phyloP scores from a whole-genome alignment of 2,888 invertebrate genomes.

The Trissoscelio sp. region DNA sequence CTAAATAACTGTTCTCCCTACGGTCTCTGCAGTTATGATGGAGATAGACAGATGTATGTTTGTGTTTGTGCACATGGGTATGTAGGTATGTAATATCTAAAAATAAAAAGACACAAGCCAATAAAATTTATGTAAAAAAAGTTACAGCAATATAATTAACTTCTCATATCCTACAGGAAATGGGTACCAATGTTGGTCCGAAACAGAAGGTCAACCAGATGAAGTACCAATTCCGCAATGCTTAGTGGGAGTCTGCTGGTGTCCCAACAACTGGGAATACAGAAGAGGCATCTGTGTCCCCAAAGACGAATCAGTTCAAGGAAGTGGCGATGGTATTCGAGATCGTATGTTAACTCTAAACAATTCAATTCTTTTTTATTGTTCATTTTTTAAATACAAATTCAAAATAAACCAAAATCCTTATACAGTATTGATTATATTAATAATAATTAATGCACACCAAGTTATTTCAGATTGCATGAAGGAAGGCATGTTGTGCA shows the following conservation, averaged over 20 bases:
- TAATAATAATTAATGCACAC: conserved; percentile 14
- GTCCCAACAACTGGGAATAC: conserved; percentile 85
- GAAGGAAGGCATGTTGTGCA: conserved; percentile 40
- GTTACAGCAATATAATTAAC: not conserved
- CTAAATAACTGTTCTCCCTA: conserved; percentile 86
- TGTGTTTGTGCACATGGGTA: conserved; percentile 85
- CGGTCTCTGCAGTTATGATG: conserved; percentile 83
- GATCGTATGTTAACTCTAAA: conserved; percentile 62
- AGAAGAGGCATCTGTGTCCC: conserved; percentile 75
- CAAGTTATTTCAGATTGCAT: conserved; percentile 47
- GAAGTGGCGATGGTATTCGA: conserved; percentile 56
- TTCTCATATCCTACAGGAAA: conserved; percentile 78
- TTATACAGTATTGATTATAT: not conserved
- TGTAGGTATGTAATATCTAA: too few relatives aligned
- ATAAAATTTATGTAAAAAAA: not conserved
- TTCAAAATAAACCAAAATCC: too few relatives aligned
- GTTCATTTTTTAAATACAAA: too few relatives aligned
- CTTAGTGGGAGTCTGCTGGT: conserved; percentile 85
- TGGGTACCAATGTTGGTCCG: conserved; percentile 83
- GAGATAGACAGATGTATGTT: conserved; percentile 79
- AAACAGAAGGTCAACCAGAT: conserved; percentile 73
- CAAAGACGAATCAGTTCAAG: conserved; percentile 68
- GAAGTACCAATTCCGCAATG: conserved; percentile 81
- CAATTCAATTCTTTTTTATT: too few relatives aligned
- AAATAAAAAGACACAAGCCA: too few relatives aligned